These are phyloP conservation scores for Somateria mollissima DNA, from an alignment of 2,797 vertebrate genomes.

Conservation along the genomic window DNA sequence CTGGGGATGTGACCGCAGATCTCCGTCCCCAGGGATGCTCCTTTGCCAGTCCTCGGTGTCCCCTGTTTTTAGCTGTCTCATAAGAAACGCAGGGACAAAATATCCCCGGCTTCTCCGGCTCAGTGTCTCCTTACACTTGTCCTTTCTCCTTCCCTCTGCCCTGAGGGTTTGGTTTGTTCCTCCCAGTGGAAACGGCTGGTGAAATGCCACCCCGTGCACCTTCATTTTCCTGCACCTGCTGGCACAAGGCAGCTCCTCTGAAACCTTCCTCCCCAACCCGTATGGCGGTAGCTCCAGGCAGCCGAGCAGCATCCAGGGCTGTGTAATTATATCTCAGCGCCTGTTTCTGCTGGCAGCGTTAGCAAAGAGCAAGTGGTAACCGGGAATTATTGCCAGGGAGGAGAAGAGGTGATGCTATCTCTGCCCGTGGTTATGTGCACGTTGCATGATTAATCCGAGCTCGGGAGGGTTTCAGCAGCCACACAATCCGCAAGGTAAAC, in stretches of 20 bases:
- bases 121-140: neutral
- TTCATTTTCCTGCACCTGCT: neutral
- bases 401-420: slow-evolving; percentile 1
- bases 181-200: neutral
- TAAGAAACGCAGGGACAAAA: neutral
- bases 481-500: neutral
- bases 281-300: neutral
- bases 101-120: neutral
- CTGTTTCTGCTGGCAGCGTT: neutral
- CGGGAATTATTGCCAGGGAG: neutral
- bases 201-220: neutral
- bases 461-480: neutral
- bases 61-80: neutral
- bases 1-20: neutral
- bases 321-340: neutral
- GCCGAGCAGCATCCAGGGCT: neutral
- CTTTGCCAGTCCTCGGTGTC: neutral
- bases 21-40: neutral
- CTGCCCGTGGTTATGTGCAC: neutral
- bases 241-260: neutral
- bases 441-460: neutral
- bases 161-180: neutral
- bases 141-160: neutral
- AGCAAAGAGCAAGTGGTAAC: neutral
- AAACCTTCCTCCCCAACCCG: neutral